Evolutionary conservation across 2,797 vertebrate species (phyloP), one percentile per base, ranked within the genome.

Genomic region (Triplophysa yarkandensis): DNA sequence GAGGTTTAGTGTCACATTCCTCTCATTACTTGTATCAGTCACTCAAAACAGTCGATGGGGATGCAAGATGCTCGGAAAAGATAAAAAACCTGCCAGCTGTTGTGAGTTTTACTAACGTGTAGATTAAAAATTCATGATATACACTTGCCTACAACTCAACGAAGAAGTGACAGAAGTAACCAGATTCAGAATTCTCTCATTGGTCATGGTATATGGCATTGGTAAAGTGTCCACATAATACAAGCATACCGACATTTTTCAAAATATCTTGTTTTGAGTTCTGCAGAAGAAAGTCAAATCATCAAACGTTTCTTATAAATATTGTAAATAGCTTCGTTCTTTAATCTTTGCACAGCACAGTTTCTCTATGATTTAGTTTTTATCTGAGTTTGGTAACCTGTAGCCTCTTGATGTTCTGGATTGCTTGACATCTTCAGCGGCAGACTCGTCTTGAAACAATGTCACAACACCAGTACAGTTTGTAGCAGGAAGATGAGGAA

Each of bases 401-500:
- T 30, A 17, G 54, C 6, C 16, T 14, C 7, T 30, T 57, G 27
- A 30, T 30, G 1, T 28, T 9, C 30, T n/a, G n/a, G n/a, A n/a
- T 57, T 57, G 54, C 27, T 57, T 17, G 8, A 44, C 25, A 4
- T 62, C 9, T 50, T 44, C 54, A 27, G 25, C 7, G 25, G n/a
- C 30, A 23, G 25, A 44, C 63, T 60, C 61, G 21, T 60, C 23
- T 30, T 34, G 11, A 70, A 65, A 21, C n/a, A 55, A 19, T 55
- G 32, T 21, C 11, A 66, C 61, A 74, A 39, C 14, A 62, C 30
- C 32, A 68, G 9, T 25, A 75, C 19, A 46, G 25, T 66, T 63
- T 36, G 30, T 48, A n/a, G 27, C 21, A 63, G 48, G 58, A 68
- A 77, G 71, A 71, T n/a, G n/a, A n/a, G n/a, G 46, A 48, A 13